phyloP scores from a whole-genome alignment of 2,113 vertebrate species.

The Emydura subglobosa region DNA sequence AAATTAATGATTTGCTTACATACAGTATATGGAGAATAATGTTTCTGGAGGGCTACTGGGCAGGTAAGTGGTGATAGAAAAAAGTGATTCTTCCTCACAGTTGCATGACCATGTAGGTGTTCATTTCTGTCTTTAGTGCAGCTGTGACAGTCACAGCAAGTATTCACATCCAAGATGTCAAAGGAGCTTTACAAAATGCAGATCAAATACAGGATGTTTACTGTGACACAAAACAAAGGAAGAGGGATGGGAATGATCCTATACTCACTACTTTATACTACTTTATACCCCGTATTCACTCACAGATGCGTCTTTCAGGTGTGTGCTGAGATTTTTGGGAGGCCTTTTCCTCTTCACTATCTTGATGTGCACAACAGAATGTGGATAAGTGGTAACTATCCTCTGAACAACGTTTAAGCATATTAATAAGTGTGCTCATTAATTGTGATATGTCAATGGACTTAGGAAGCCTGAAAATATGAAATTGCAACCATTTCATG shows the following conservation, averaged over 20 bases:
- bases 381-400: neutral
- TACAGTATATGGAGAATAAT: slow-evolving; percentile 1
- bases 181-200: slow-evolving; percentile 52
- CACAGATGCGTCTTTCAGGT: slow-evolving; percentile 2
- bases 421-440: neutral
- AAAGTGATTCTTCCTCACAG: neutral
- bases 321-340: neutral
- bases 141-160: slow-evolving; percentile 18
- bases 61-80: neutral
- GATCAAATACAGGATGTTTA: slow-evolving; percentile 41
- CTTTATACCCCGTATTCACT: neutral
- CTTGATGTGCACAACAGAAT: neutral
- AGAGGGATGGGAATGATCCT: neutral
- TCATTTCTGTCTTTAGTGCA: slow-evolving; percentile 53
- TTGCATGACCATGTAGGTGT: slow-evolving; percentile 22
- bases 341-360: neutral
- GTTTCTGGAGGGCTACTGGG: neutral
- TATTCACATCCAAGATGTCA: slow-evolving; percentile 53
- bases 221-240: slow-evolving; percentile 15
- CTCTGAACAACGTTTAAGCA: neutral
- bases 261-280: neutral
- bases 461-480: neutral
- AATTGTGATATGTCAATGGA: neutral
- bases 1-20: slow-evolving; percentile 57
- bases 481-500: neutral